These are phyloP conservation scores for Sinelater perroti DNA, from an alignment of 2,888 invertebrate genomes.

Conservation along the genomic window DNA sequence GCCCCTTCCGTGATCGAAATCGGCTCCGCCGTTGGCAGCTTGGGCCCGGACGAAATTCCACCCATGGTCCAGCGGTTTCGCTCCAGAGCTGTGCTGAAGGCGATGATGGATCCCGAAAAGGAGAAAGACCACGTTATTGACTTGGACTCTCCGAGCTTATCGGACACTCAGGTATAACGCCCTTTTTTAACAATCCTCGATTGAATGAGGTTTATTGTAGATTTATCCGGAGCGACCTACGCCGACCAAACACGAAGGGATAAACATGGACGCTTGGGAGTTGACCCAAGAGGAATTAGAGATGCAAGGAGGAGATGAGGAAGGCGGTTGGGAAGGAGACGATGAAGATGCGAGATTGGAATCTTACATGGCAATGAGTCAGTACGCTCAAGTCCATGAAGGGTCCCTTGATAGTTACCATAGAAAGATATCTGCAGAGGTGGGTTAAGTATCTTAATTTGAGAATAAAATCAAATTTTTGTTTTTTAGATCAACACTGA, in stretches of 20 bases:
- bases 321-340: constrained; percentile 52
- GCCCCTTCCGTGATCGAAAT: constrained; percentile 52
- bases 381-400: constrained; percentile 26
- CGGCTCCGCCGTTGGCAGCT: constrained; percentile 54
- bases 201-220: too few relatives aligned
- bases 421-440: constrained; percentile 26
- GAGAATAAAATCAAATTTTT: neutral
- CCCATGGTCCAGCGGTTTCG: constrained; percentile 46
- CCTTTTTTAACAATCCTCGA: neutral
- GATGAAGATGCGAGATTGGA: constrained; percentile 46
- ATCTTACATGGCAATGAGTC: constrained; percentile 29
- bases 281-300: constrained; percentile 56
- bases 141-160: constrained; percentile 69
- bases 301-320: constrained; percentile 42
- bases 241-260: constrained; percentile 46
- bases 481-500: constrained; percentile 46
- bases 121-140: constrained; percentile 51
- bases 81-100: constrained; percentile 43
- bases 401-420: constrained; percentile 25
- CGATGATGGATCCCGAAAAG: constrained; percentile 38
- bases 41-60: constrained; percentile 51
- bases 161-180: constrained; percentile 65
- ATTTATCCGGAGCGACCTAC: constrained; percentile 42
- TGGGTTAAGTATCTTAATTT: neutral
- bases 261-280: constrained; percentile 55